Conservation (phyloP, 2,113 vertebrate species). For the Microcebus ravelobensis region DNA sequence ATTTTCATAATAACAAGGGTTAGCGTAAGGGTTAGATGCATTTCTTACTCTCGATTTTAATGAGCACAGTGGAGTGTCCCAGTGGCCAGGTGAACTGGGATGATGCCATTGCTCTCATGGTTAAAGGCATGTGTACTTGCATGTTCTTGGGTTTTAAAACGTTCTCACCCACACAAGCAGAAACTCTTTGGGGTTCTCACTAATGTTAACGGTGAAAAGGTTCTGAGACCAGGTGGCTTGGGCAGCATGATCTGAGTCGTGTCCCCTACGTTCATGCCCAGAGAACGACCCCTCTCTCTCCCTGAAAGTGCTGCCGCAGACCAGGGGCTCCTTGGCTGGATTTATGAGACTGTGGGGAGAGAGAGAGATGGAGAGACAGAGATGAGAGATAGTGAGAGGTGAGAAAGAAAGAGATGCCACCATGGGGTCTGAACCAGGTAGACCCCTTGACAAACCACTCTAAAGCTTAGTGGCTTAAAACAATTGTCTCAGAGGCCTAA, state of each 20-base stretch:
- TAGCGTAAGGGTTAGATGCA: rapidly evolving
- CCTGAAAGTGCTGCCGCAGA: rapidly evolving
- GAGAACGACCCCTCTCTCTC: rapidly evolving
- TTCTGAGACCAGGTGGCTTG: neutral
- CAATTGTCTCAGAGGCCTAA: neutral
- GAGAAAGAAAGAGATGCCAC: neutral
- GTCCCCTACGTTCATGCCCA: rapidly evolving
- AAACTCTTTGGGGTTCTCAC: neutral
- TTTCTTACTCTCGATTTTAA: neutral
- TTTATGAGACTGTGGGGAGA: neutral
- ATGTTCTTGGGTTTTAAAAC: neutral
- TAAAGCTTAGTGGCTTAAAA: no score
- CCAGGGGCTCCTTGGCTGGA: no score
- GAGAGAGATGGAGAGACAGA: no score
- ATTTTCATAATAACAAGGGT: no score
- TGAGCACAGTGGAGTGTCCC: neutral
- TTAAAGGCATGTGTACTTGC: neutral
- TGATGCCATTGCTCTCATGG: rapidly evolving
- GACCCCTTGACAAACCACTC: neutral
- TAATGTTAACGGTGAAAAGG: neutral
- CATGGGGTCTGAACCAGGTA: rapidly evolving
- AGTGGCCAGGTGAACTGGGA: rapidly evolving
- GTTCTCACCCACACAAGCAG: neutral
- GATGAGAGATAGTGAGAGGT: no score
- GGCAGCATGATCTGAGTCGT: no score